Percentiles rank a stretch among this genome's conserved stretches.
phyloP scores from a whole-genome alignment of 2,888 invertebrate species.

The Caenorhabditis japonica region DNA sequence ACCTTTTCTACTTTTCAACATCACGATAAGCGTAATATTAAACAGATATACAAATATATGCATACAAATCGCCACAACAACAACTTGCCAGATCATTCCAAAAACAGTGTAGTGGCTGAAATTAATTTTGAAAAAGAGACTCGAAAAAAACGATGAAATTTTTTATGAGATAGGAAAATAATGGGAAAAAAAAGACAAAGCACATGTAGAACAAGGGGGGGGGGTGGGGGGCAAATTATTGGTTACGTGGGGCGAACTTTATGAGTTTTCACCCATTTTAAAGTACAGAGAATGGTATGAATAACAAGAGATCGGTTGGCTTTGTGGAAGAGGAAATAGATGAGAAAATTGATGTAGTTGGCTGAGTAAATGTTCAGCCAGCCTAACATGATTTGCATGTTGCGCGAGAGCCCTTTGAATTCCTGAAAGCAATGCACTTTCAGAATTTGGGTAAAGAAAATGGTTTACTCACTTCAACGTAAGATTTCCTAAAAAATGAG shows the following conservation, averaged over 20 bases:
- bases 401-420: constrained; percentile 10
- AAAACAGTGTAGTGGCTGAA: too few relatives aligned
- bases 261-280: constrained; percentile 18
- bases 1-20: constrained; percentile 36
- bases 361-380: constrained; percentile 39
- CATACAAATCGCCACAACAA: constrained; percentile 21
- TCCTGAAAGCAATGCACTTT: constrained; percentile 8
- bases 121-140: too few relatives aligned
- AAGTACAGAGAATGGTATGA: constrained; percentile 17
- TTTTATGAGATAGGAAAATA: too few relatives aligned
- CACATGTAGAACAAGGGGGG: too few relatives aligned
- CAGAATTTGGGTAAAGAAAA: too few relatives aligned
- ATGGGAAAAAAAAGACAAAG: too few relatives aligned
- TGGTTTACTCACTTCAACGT: constrained; percentile 16
- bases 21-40: constrained; percentile 7
- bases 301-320: constrained; percentile 16
- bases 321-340: constrained; percentile 37
- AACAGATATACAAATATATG: constrained; percentile 26
- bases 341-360: constrained; percentile 34
- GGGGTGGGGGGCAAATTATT: too few relatives aligned
- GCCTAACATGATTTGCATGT: constrained; percentile 20
- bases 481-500: constrained; percentile 18
- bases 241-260: constrained; percentile 23
- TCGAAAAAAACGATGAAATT: too few relatives aligned
- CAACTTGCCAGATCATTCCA: constrained; percentile 41